phyloP scores from a whole-genome alignment of 2,888 invertebrate species.

The Junonia oenone region DNA sequence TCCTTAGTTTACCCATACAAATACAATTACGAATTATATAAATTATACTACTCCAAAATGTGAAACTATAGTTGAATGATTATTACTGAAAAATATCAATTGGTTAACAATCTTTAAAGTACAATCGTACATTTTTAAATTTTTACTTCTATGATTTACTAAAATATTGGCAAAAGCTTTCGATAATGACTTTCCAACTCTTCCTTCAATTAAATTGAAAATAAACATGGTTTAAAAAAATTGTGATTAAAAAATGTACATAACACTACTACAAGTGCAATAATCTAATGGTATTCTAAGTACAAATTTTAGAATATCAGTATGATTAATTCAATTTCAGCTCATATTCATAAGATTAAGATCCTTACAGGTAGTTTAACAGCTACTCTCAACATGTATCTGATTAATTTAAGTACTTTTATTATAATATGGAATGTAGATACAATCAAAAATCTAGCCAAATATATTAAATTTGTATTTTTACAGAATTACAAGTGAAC shows the following conservation, averaged over 20 bases:
- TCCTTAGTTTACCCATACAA: conserved; percentile 15
- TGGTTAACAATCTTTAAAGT: neutral
- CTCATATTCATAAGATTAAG: conserved; percentile 78
- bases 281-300: conserved; percentile 18
- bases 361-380: conserved; percentile 46
- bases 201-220: neutral
- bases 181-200: neutral
- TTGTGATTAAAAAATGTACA: neutral
- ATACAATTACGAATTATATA: neutral
- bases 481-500: conserved; percentile 1
- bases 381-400: conserved; percentile 31
- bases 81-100: neutral
- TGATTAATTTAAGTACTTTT: conserved; percentile 11
- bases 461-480: conserved; percentile 9
- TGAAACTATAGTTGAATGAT: neutral
- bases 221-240: neutral
- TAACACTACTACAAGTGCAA: neutral
- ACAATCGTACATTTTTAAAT: too few species aligned
- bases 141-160: too few species aligned
- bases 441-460: conserved; percentile 12
- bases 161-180: too few species aligned
- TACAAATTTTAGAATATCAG: conserved; percentile 26
- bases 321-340: conserved; percentile 45
- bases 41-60: neutral
- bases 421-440: conserved; percentile 14